Base-by-base conservation (phyloP, 1,140 invertebrate genomes). In the Drosophila pseudoobscura region DNA sequence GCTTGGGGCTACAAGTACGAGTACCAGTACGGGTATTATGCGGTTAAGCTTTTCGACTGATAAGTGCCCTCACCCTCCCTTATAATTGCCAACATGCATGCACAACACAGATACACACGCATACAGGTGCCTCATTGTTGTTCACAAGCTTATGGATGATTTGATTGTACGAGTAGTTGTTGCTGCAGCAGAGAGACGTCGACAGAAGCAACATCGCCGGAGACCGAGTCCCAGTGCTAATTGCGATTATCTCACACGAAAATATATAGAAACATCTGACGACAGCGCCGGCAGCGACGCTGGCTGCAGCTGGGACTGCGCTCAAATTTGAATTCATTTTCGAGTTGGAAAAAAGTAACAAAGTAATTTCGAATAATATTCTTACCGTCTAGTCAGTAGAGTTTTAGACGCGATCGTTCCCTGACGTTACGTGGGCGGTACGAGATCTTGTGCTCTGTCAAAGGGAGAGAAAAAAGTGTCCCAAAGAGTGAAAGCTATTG, bases 161-260 rank as follows among this genome's bases (percentile, higher is more conserved):
- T 68, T 62, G 39, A 63, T 64, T 50, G 55, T 29, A 29, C 54
- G 43, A 47, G 72, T 69, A 61, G 57, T 65, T 61, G 60, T 75
- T 78, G 53, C 52, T 64, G 70, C 63, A 65, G 39, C 55, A 45
- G 54, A 22, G 47, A 11, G 41, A 11, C 55, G 17, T 49, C 45
- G 50, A 15, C 52, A 46, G 50, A 26, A 26, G 24, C 24, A 26
- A 26, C 24, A 26, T 26, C 24, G 24, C 24, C 55, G 54, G 29
- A 43, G 43, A 53, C 44, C 41, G 55, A 44, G 22, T 76, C 60
- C 44, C 73, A 78, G 83, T 90, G 89, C 89, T 90, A 90, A 90
- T 90, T 90, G 80, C 74, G 89, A 89, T 90, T 90, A 90, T 90
- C 83, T 89, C 84, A 89, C 69, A 87, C 51, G 70, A 56, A 72